Evolutionary conservation across 2,113 vertebrate genomes (phyloP), one percentile per base, ranked within the genome.

Genomic region (Mus musculus): DNA sequence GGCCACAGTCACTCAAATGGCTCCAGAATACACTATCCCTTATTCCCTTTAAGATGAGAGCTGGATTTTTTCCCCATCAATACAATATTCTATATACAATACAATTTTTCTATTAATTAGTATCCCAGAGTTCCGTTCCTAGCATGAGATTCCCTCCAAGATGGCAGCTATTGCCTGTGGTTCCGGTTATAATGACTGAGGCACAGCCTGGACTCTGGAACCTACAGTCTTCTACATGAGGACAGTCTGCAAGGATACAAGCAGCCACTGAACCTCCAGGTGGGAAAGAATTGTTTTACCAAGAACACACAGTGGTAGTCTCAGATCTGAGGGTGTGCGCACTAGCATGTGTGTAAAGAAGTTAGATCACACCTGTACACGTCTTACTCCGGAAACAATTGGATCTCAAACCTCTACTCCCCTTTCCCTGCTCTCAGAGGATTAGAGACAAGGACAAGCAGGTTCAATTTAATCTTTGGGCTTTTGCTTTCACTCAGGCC

Each of bases 401-500:
- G 20, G 61, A 7, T 46, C 67, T 94, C 26, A 80, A 72, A 63
- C 28, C 14, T 76, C 14, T 24, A 39, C 20, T 71, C 36, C 26
- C 36, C 14, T 76, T 81, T 39, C 12, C 30, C 20, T 61, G 1
- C n/a, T n/a, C 33, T 88, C 7, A 8, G 56, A 54, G 16, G 52
- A 89, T 88, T 11, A 71, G 30, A 73, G 71, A 78, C 90, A 71
- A 65, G 28, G 77, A 94, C 28, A 81, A 80, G 20, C 26, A 72
- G 19, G 42, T 67, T 82, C 87, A 73, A 65, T 69, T 36, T 85
- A 56, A 88, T 90, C 33, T 75, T 20, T 4, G 69, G 56, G 52
- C 36, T 73, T 96, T 87, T 93, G 28, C 52, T 94, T 93, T 88
- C 22, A 49, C 7, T 85, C 39, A 72, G 20, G 12, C 67, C 91